Percentiles rank a stretch among this genome's conserved stretches.
These are phyloP conservation scores for Helicoverpa armigera DNA, from an alignment of 1,140 invertebrate genomes.

Conservation along the genomic window DNA sequence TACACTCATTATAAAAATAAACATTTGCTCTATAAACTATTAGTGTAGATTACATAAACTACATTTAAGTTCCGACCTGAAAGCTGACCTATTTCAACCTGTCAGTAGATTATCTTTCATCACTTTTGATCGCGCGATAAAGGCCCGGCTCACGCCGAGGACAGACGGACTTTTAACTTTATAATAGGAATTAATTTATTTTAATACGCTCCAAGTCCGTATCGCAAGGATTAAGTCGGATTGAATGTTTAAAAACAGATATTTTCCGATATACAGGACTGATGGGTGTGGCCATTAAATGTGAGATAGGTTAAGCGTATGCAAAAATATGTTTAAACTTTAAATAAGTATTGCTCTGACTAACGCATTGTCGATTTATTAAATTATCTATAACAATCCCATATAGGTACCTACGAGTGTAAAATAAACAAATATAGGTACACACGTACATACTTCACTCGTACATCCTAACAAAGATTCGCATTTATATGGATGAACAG, in stretches of 20 bases:
- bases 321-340: no score
- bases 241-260: slow-evolving; percentile 9
- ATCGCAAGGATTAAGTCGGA: slow-evolving; percentile 22
- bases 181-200: slow-evolving; percentile 18
- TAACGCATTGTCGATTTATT: no score
- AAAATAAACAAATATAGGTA: no score
- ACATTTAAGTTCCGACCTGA: not conserved
- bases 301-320: not conserved
- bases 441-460: no score
- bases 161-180: slow-evolving; percentile 9
- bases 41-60: not conserved
- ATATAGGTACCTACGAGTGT: no score
- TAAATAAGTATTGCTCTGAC: no score
- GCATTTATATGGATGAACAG: no score
- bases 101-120: not conserved
- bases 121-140: slow-evolving; percentile 5
- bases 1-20: no score
- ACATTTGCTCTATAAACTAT: not conserved
- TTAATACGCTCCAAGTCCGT: not conserved
- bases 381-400: no score
- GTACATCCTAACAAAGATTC: no score
- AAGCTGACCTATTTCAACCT: not conserved
- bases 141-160: not conserved
- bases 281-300: not conserved
- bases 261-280: not conserved